Evolutionary conservation across 1,140 invertebrate species (phyloP), one percentile per base, ranked within the genome.

Genomic region (Lithobius niger): DNA sequence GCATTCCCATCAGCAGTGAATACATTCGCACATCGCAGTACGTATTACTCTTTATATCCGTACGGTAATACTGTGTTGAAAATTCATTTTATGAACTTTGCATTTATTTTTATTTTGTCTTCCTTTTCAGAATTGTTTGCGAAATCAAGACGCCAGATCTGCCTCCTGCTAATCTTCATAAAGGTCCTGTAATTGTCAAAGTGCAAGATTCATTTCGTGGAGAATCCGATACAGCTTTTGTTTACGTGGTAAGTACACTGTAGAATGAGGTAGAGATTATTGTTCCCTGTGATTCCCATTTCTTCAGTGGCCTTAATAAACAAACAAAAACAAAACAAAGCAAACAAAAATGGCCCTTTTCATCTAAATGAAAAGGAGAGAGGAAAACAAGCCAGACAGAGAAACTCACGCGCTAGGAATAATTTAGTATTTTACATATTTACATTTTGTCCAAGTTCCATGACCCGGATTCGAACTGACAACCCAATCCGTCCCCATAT

Each of bases 171-270:
- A 40, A 48, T 54, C 44, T 56, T 49, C 63, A 66, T n/a, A 79
- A 81, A 58, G 89, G 88, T 0, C 84, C 86, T 0, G 88, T 93
- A 16, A 84, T 93, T 21, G 89, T 95, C 0, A 82, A 86, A 69
- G 88, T 95, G 13, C 83, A 86, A 54, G 86, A 90, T 67, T 62
- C 63, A 45, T 93, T 89, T 67, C 77, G 87, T 10, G 89, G 87
- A 1, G 82, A 90, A 72, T 92, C 88, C 13, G 42, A 43, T 18
- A 59, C 60, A 15, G 36, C 49, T 24, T 66, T 60, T 27, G 52
- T 45, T 10, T 66, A 65, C 62, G 65, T 66, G 19, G 62, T 63
- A 52, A 54, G 62, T 58, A 42, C n/a, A n/a, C n/a, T n/a, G n/a
- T n/a, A n/a, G n/a, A n/a, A n/a, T n/a, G n/a, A n/a, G n/a, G n/a